Base-by-base conservation (phyloP, 2,888 invertebrate species). In the Volucella inflata region DNA sequence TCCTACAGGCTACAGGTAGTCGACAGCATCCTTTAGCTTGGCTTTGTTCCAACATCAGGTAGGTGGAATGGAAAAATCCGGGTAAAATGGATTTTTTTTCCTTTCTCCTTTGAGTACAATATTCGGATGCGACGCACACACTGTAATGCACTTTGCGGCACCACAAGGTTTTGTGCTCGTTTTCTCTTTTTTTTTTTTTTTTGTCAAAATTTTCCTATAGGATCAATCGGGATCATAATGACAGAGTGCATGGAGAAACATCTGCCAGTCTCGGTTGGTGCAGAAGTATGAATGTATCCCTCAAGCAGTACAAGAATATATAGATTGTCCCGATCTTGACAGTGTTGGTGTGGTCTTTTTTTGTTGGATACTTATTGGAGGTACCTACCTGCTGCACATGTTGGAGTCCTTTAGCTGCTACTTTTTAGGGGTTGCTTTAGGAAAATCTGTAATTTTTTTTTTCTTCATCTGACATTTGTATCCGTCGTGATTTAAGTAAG, bases 351-450 rank as follows among this genome's bases (percentile, higher is more conserved):
- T 21, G n/a, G 6, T 79, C n/a, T n/a, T n/a, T 79, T 79, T 79
- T 51, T 55, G 14, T 30, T 60, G 17, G 40, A 11, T 36, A 16
- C 38, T 40, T 16, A 14, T 38, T 48, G 68, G 40, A 74, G 48
- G 46, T 46, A 68, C 21, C 21, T 82, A 82, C 71, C 82, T 78
- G 78, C 40, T 82, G 82, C 78, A 82, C 82, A 82, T 82, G 82
- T 82, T 78, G 72, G 72, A 72, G 82, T 30, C 4, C 3, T 21
- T 21, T 21, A 21, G 21, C 21, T 67, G 78, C 17, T 75, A 48
- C 46, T 30, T 68, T 72, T 80, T 80, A 72, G 60, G 78, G 78
- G 82, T 67, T 77, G 71, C 21, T 65, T 4, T 44, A 38, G 50
- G 68, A 51, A 78, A 82, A 82, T 82, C 53, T 78, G 51, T 68